Conservation (phyloP, 2,888 invertebrate species). For the Fabriciana adippe region DNA sequence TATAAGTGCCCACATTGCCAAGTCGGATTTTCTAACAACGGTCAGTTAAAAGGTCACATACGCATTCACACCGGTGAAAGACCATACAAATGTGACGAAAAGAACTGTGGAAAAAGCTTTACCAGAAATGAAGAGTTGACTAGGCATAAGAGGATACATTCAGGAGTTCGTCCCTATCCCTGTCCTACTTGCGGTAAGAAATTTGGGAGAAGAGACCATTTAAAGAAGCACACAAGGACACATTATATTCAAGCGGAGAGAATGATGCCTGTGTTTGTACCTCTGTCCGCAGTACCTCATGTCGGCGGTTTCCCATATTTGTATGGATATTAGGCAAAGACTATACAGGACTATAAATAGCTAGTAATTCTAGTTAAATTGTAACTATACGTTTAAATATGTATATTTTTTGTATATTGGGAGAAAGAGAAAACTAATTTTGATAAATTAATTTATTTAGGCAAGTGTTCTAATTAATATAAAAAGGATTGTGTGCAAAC, state of each 20-base stretch:
- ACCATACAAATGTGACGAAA: conserved; percentile 93
- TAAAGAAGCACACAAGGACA: conserved; percentile 96
- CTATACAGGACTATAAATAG: background rate
- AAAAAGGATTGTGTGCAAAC: conserved; percentile 26
- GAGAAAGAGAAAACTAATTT: background rate
- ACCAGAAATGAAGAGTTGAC: conserved; percentile 96
- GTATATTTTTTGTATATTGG: background rate
- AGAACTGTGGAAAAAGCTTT: conserved; percentile 93
- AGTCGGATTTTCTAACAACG: conserved; percentile 96
- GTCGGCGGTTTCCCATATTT: conserved; percentile 74
- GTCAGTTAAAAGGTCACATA: conserved; percentile 95
- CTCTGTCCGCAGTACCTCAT: conserved; percentile 78
- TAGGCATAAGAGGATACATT: conserved; percentile 94
- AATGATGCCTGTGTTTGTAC: conserved; percentile 84
- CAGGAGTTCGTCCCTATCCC: conserved; percentile 92
- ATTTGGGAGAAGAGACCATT: conserved; percentile 96
- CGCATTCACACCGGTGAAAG: conserved; percentile 95
- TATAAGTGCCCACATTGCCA: conserved; percentile 95
- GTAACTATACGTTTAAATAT: no score
- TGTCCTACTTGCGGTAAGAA: conserved; percentile 95
- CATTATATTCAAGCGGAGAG: conserved; percentile 86
- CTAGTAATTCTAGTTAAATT: background rate
- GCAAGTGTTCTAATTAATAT: conserved; percentile 10
- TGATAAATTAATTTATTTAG: conserved; percentile 20
- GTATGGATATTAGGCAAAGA: conserved; percentile 74